Evolutionary conservation across 2,113 vertebrate genomes (phyloP).

Genomic region (Hyaena hyaena): DNA sequence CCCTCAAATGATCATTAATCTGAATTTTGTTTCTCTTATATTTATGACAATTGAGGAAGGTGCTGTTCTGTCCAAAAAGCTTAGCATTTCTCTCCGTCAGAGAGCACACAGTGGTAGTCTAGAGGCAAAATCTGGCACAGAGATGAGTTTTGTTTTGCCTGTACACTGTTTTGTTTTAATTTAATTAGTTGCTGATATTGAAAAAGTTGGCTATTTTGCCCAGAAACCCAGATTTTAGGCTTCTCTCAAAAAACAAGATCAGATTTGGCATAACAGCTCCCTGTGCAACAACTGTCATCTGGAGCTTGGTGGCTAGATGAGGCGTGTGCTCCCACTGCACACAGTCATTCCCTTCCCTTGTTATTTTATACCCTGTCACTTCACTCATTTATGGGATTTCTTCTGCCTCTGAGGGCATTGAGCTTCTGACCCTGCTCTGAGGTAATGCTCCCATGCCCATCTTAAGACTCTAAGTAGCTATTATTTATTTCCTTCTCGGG

Average conservation of each 20-base stretch:
- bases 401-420: background rate
- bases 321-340: rapidly evolving
- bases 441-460: background rate
- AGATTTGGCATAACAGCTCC: background rate
- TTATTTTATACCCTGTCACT: background rate
- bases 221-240: background rate
- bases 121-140: background rate
- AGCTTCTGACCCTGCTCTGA: background rate
- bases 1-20: background rate
- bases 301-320: background rate
- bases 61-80: background rate
- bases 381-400: background rate
- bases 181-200: background rate
- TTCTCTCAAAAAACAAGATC: constrained; percentile 9
- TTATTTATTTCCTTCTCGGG: background rate
- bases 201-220: constrained; percentile 1
- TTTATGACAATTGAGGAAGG: background rate
- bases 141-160: background rate
- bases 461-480: background rate
- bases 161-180: background rate
- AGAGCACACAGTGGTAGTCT: background rate
- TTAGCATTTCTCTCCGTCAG: background rate
- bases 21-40: background rate
- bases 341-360: background rate
- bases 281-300: background rate